Conservation (phyloP, 2,888 invertebrate genomes). For the Polia nebulosa region DNA sequence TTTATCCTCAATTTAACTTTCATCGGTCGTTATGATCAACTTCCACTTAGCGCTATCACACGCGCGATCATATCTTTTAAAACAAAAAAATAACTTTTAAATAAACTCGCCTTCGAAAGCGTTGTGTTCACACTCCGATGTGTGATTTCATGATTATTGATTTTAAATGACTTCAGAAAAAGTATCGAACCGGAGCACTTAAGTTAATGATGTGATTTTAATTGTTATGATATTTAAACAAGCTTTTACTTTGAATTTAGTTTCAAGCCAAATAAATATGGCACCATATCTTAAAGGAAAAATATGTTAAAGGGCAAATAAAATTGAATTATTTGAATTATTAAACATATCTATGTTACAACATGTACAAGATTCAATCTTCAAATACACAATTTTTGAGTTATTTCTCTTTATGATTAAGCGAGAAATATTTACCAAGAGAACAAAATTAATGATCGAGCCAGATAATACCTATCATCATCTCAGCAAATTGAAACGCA, state of each 20-base stretch:
- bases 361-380: too few relatives aligned
- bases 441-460: conserved; percentile 29
- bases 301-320: too few relatives aligned
- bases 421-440: background rate
- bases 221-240: conserved; percentile 18
- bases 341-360: too few relatives aligned
- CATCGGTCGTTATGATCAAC: conserved; percentile 22
- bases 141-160: conserved; percentile 47
- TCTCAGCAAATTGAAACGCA: conserved; percentile 31
- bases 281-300: background rate
- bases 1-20: conserved; percentile 33
- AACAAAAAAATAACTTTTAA: conserved; percentile 18
- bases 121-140: conserved; percentile 34
- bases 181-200: conserved; percentile 29
- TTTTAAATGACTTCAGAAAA: conserved; percentile 28
- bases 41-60: conserved; percentile 19
- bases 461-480: conserved; percentile 25
- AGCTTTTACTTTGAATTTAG: conserved; percentile 34
- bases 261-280: background rate
- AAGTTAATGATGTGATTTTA: conserved; percentile 30
- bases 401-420: too few relatives aligned
- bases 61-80: conserved; percentile 24
- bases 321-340: too few relatives aligned
- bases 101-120: conserved; percentile 28
- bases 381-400: too few relatives aligned